phyloP scores from a whole-genome alignment of 2,797 vertebrate genomes.

The Australoheros facetus region DNA sequence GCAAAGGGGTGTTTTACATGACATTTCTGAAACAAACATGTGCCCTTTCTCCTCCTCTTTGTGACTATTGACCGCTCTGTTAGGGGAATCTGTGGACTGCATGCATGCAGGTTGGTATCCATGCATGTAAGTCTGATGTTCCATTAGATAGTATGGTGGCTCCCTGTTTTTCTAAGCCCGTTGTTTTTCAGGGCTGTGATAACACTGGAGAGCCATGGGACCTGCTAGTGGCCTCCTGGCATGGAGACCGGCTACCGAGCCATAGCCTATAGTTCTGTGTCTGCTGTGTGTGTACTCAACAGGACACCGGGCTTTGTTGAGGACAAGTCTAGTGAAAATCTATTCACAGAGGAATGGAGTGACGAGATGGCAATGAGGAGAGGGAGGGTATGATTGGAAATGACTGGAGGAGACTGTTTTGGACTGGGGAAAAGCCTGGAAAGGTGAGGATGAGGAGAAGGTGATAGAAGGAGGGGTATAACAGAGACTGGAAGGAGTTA shows the following conservation, averaged over 20 bases:
- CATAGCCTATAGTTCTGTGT: constrained; percentile 53
- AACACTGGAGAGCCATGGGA: constrained; percentile 60
- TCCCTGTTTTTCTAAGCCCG: constrained; percentile 61
- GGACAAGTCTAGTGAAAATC: constrained; percentile 70
- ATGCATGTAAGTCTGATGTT: constrained; percentile 63
- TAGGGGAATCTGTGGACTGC: constrained; percentile 22
- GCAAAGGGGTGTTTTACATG: not conserved
- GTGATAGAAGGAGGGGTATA: not conserved
- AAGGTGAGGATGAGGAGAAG: not conserved
- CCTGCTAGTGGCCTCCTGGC: constrained; percentile 41
- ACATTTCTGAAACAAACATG: constrained; percentile 4
- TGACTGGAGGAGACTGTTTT: not conserved
- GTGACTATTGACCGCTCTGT: constrained; percentile 6
- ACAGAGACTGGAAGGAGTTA: not conserved
- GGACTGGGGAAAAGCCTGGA: not conserved
- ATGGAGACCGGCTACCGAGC: constrained; percentile 34
- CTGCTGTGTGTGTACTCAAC: constrained; percentile 50
- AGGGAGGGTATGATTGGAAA: constrained; percentile 22
- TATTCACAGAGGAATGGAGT: constrained; percentile 59
- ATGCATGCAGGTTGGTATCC: constrained; percentile 31
- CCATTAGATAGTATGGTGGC: constrained; percentile 48
- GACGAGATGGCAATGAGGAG: constrained; percentile 7
- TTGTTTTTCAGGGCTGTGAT: constrained; percentile 66
- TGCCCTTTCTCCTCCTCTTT: constrained; percentile 3
- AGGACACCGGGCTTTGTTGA: constrained; percentile 63